These are phyloP conservation scores for Drosophila emarginata DNA, from an alignment of 2,888 invertebrate genomes.

Conservation along the genomic window DNA sequence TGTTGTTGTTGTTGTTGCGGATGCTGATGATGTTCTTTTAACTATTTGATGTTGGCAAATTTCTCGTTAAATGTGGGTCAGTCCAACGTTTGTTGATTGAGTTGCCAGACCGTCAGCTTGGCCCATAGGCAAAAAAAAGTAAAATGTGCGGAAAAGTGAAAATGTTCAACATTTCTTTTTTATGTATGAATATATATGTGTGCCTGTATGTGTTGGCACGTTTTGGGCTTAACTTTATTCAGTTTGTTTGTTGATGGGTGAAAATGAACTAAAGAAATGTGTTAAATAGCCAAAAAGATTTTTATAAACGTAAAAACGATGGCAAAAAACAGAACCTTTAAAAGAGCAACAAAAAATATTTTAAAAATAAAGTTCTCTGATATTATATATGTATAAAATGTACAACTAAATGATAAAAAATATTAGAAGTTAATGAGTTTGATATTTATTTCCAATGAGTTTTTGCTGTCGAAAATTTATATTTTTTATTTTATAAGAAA, in stretches of 20 bases:
- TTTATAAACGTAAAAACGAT: background rate
- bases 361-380: background rate
- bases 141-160: constrained; percentile 27
- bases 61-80: constrained; percentile 69
- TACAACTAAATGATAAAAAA: no score
- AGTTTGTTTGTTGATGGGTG: constrained; percentile 19
- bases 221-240: constrained; percentile 28
- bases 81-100: constrained; percentile 63
- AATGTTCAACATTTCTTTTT: constrained; percentile 28
- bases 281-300: constrained; percentile 20
- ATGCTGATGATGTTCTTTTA: constrained; percentile 37
- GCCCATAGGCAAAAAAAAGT: constrained; percentile 18
- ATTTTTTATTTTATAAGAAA: no score
- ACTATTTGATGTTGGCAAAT: constrained; percentile 63
- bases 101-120: constrained; percentile 42
- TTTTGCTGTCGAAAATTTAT: no score
- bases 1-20: constrained; percentile 10
- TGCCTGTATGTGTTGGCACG: constrained; percentile 28
- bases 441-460: no score
- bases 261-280: constrained; percentile 36
- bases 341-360: background rate
- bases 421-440: no score
- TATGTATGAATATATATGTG: constrained; percentile 10
- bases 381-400: background rate
- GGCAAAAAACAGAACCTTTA: background rate